Evolutionary conservation across 2,888 invertebrate species (phyloP).

Genomic region (Tholera decimalis): DNA sequence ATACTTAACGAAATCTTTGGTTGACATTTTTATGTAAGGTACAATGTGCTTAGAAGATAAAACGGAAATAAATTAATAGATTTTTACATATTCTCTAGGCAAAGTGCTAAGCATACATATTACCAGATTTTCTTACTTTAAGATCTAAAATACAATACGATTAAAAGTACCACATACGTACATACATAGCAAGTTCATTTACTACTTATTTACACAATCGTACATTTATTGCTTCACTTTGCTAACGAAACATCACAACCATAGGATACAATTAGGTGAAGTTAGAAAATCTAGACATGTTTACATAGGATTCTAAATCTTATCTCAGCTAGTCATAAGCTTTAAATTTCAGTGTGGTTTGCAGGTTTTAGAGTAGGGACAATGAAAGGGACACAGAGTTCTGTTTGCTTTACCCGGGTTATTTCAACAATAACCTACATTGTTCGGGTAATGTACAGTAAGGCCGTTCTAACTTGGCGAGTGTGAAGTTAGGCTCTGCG

Average conservation of each 20-base stretch:
- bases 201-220: conserved; percentile 56
- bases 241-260: conserved; percentile 75
- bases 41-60: not conserved
- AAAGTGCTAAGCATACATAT: conserved; percentile 19
- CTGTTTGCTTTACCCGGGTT: conserved; percentile 26
- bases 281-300: conserved; percentile 49
- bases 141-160: conserved; percentile 1
- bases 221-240: conserved; percentile 63
- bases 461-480: no score
- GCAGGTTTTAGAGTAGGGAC: conserved; percentile 26
- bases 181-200: conserved; percentile 22
- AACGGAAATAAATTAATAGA: not conserved
- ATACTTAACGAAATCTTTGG: not conserved
- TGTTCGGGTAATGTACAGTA: conserved; percentile 19
- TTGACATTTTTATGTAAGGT: not conserved
- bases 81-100: conserved; percentile 1
- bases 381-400: conserved; percentile 7
- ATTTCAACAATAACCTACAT: conserved; percentile 26
- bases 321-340: conserved; percentile 5
- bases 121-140: conserved; percentile 6
- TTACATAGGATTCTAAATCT: conserved; percentile 42
- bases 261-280: conserved; percentile 66
- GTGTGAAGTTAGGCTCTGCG: no score
- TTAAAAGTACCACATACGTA: conserved; percentile 28
- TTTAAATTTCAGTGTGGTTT: conserved; percentile 17